Base-by-base conservation (phyloP, 2,797 vertebrate species). In the Syngnathus acus region DNA sequence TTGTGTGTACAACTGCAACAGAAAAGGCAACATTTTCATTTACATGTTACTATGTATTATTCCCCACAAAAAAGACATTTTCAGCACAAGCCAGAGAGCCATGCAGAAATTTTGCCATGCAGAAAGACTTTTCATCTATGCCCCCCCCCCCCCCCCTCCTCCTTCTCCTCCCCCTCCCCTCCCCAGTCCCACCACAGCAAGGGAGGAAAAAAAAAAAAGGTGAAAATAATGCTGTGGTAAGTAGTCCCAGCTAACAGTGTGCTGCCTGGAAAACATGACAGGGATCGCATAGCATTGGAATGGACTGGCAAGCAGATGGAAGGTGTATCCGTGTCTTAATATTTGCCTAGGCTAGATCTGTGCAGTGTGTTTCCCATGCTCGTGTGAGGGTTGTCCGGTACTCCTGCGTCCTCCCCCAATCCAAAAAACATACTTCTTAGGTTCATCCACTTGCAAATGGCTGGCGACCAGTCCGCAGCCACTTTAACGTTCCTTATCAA, bases 211-310 rank as follows among this genome's bases (percentile, higher is more conserved):
- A 73, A 75, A n/a, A 73, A 75, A 76, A 87, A 82, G 84, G 81
- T 80, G 85, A 86, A 90, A 88, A 78, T 90, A 89, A 89, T 84
- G 83, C 86, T 86, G 82, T 84, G 83, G 85, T 80, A 92, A 91
- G 89, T 90, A 92, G 91, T 88, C 71, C 91, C 89, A 85, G 87
- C 80, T 67, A 72, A 55, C 63, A 62, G 42, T 45, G 53, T 32
- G 78, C 77, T 67, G 73, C 66, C 64, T 65, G 73, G 77, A 88
- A 92, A 88, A 86, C 78, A 84, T 14, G 88, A 73, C 73, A 72
- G 11, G 82, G 86, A 88, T 69, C 64, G 0, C 2, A 11, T 37
- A 1, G 40, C 3, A 66, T 19, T 57, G 74, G 73, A 79, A 61
- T 50, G 78, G 82, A 87, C 66, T 50, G 59, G 65, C 64, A 53